Evolutionary conservation across 2,888 invertebrate species (phyloP).

Genomic region (Branchellion lobata): DNA sequence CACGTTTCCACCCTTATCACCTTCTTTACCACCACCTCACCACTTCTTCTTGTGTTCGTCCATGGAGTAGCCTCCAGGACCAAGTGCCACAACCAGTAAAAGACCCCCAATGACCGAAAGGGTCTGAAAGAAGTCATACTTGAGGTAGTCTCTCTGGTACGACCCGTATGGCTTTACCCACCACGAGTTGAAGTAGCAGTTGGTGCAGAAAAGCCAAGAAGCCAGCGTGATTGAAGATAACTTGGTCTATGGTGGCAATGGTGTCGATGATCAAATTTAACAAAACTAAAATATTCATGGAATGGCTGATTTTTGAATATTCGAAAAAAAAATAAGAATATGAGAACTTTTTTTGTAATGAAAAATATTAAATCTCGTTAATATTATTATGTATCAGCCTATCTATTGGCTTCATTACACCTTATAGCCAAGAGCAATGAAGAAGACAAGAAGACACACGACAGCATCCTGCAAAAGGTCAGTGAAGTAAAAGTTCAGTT

Average conservation of each 20-base stretch:
- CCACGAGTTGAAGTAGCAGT: constrained; percentile 97
- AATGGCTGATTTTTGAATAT: too few species aligned
- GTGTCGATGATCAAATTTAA: too few species aligned
- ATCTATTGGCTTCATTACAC: too few species aligned
- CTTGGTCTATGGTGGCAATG: constrained; percentile 68
- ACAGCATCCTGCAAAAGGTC: constrained; percentile 87
- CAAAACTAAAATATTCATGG: too few species aligned
- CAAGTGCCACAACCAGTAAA: constrained; percentile 93
- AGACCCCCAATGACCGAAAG: constrained; percentile 97
- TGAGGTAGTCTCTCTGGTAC: constrained; percentile 95
- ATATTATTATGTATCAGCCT: too few species aligned
- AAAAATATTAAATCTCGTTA: too few species aligned
- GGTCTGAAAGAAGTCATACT: constrained; percentile 99
- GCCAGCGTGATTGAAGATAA: constrained; percentile 92
- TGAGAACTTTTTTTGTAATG: too few species aligned
- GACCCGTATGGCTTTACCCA: constrained; percentile 93
- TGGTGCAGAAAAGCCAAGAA: constrained; percentile 80
- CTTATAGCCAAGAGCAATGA: constrained; percentile 95
- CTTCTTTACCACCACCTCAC: constrained; percentile 67
- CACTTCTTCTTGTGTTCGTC: constrained; percentile 99
- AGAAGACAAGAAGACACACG: constrained; percentile 87
- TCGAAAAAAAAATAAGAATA: too few species aligned
- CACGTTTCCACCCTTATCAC: too few species aligned
- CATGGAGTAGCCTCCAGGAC: constrained; percentile 90
- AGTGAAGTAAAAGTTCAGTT: constrained; percentile 83